These are phyloP conservation scores for Macheiramphus alcinus DNA, from an alignment of 2,113 vertebrate species.

Conservation along the genomic window DNA sequence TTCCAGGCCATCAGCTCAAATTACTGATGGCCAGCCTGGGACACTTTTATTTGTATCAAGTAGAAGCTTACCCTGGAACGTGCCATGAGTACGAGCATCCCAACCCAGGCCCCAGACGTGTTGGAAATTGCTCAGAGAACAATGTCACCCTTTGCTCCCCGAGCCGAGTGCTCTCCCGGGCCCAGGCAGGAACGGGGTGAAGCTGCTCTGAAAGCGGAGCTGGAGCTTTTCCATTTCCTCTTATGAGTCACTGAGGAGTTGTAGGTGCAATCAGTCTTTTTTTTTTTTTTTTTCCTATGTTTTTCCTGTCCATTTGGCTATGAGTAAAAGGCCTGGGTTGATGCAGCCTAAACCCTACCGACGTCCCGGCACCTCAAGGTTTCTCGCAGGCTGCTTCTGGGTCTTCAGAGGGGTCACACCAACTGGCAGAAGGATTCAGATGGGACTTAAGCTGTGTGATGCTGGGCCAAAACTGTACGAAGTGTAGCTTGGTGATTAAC, in stretches of 20 bases:
- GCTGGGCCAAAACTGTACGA: background rate
- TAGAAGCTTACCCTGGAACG: background rate
- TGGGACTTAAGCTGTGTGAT: background rate
- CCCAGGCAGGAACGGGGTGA: rapidly evolving
- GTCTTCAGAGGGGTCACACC: background rate
- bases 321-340: background rate
- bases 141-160: background rate
- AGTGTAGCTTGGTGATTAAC: background rate
- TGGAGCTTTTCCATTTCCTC: background rate
- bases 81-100: background rate
- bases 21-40: background rate
- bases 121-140: background rate
- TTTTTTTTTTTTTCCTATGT: background rate
- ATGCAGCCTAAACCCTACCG: background rate
- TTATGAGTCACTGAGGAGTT: background rate
- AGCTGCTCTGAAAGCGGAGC: background rate
- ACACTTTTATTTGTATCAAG: background rate
- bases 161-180: background rate
- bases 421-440: background rate
- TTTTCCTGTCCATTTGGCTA: background rate
- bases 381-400: background rate
- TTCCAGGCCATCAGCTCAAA: background rate
- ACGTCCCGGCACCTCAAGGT: background rate
- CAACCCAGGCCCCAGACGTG: background rate
- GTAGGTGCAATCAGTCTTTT: background rate